These are phyloP conservation scores for Temnothorax rugatulus DNA, from an alignment of 2,888 invertebrate genomes.

Conservation along the genomic window DNA sequence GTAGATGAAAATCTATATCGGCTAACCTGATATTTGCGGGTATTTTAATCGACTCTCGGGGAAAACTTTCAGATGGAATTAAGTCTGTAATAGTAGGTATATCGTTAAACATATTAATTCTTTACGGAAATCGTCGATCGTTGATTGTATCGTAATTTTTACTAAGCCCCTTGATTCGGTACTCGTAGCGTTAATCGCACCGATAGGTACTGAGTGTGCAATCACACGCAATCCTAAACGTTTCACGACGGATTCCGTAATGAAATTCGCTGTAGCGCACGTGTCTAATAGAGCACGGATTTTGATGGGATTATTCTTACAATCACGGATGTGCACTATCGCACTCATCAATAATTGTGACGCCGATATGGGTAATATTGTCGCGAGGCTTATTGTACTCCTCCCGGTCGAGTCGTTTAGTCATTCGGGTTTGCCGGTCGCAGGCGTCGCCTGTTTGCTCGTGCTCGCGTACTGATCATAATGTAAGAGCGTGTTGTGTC, in stretches of 20 bases:
- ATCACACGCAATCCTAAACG: fast-evolving
- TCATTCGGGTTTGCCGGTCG: fast-evolving
- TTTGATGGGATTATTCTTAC: fast-evolving
- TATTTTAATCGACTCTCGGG: neutral
- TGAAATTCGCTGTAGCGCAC: neutral
- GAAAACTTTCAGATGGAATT: neutral
- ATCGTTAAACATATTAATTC: neutral
- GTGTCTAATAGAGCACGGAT: neutral
- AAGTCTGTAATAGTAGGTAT: neutral
- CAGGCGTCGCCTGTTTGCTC: neutral
- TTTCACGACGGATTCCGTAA: neutral
- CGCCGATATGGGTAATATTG: too few species aligned
- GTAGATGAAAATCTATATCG: slow-evolving; percentile 53
- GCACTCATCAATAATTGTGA: neutral
- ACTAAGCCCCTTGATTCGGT: neutral
- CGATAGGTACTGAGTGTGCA: neutral
- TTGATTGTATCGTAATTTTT: neutral
- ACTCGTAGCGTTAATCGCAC: neutral
- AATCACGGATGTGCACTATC: neutral
- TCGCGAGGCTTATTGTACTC: neutral
- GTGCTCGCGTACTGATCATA: neutral
- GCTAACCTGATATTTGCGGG: slow-evolving; percentile 54
- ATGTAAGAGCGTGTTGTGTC: neutral
- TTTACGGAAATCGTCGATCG: neutral
- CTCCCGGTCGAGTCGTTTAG: neutral